Evolutionary conservation across 2,113 vertebrate genomes (phyloP).

Genomic region (Scomber scombrus): DNA sequence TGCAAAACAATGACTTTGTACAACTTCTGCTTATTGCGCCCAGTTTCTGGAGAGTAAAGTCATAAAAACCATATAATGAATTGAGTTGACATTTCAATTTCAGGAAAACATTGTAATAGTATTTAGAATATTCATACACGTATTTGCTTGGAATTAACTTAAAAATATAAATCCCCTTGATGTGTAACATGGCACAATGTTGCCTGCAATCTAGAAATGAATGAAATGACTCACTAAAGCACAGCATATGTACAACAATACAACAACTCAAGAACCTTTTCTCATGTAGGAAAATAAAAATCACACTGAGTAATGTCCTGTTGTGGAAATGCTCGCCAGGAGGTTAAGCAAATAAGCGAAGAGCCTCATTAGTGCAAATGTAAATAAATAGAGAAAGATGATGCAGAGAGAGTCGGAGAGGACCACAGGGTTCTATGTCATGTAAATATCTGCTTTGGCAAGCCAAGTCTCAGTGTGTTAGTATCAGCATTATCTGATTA

Average conservation of each 20-base stretch:
- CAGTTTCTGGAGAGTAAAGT: background rate
- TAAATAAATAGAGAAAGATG: conserved; percentile 58
- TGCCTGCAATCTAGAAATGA: conserved; percentile 29
- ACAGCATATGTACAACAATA: conserved; percentile 8
- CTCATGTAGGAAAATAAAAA: conserved; percentile 23
- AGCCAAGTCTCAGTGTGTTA: conserved; percentile 26
- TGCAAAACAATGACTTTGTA: too few relatives aligned
- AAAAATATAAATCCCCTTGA: background rate
- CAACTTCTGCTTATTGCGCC: too few relatives aligned
- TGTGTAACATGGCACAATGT: conserved; percentile 31
- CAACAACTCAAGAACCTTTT: conserved; percentile 4
- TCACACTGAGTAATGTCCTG: conserved; percentile 17
- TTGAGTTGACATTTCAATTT: too few relatives aligned
- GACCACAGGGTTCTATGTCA: conserved; percentile 39
- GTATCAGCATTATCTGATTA: conserved; percentile 11
- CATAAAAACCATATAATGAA: too few relatives aligned
- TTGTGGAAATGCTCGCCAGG: conserved; percentile 14
- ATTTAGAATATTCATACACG: too few relatives aligned
- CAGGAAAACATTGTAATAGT: too few relatives aligned
- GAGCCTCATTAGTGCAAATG: conserved; percentile 53
- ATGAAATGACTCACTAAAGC: background rate
- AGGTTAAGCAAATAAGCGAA: conserved; percentile 52
- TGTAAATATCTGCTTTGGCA: conserved; percentile 40
- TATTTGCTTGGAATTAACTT: too few relatives aligned
- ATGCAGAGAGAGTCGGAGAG: conserved; percentile 4